Evolutionary conservation across 1,140 invertebrate genomes (phyloP).

Genomic region (Drosophila triauraria): DNA sequence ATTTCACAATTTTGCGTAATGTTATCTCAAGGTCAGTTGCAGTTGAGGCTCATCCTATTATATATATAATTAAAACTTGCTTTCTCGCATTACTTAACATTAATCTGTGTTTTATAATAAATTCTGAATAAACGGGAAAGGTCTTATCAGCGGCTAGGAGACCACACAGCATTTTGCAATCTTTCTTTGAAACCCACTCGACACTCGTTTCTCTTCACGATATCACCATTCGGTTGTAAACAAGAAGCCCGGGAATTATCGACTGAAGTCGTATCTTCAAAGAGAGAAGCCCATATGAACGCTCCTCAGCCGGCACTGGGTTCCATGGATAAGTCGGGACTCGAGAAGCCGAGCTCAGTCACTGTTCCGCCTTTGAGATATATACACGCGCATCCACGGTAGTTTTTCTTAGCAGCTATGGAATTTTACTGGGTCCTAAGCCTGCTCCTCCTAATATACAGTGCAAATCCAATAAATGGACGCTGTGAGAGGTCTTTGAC

Average conservation of each 20-base stretch:
- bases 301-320: not conserved
- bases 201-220: not conserved
- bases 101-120: not conserved
- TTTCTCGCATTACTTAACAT: constrained; percentile 11
- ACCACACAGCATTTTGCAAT: not conserved
- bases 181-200: not conserved
- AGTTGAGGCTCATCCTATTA: not conserved
- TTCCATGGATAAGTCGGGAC: not conserved
- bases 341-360: constrained; percentile 12
- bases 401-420: not conserved
- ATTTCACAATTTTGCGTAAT: not conserved
- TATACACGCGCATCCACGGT: not conserved
- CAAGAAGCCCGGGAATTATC: constrained; percentile 7
- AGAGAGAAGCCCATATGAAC: not conserved
- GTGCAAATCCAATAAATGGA: not conserved
- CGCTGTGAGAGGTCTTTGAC: constrained; percentile 19
- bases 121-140: not conserved
- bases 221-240: not conserved
- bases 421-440: constrained; percentile 6
- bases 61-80: not conserved
- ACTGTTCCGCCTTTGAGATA: not conserved
- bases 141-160: not conserved
- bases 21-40: not conserved
- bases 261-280: constrained; percentile 6
- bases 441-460: not conserved